Evolutionary conservation across 2,113 vertebrate species (phyloP), one percentile per base, ranked within the genome.

Genomic region (Tragelaphus imberbis): DNA sequence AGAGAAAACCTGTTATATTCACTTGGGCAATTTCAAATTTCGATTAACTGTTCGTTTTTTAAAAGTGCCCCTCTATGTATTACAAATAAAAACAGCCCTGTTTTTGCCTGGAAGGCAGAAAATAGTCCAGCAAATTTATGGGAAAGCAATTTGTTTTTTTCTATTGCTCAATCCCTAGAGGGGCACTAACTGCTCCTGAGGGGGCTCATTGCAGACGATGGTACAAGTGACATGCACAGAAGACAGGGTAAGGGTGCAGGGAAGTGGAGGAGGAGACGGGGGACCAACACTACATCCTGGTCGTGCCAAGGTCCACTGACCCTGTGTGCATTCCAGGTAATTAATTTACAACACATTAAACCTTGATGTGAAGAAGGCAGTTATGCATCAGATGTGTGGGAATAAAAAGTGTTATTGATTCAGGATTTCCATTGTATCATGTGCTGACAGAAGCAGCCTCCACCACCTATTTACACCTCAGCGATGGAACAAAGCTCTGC

Each of bases 331-430:
- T 99, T 99, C 99, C 98, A 98, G 98, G 98, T 98, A 99, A 99
- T 99, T 99, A 99, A 99, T 99, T 99, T 99, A 98, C 99, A 99
- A 99, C 99, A 99, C 99, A 99, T 99, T 99, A 99, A 99, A 99
- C 98, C 98, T 98, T 98, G 98, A 98, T 99, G 99, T 99, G 99
- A 98, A 99, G 98, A 98, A 97, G 97, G 96, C 99, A 97, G 98
- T 98, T 98, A 98, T 85, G 97, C 98, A 98, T 98, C 98, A 98
- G 98, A 98, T 98, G 99, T 97, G 89, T 95, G 98, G 89, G 98
- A 98, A 98, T 98, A 98, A 98, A 98, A 98, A 98, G 97, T 85
- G 94, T 88, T 99, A 99, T 99, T 98, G 99, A 99, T 98, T 98
- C 94, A 98, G 98, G 97, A 96, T 97, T 98, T 97, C 98, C 97